A percentile compares a stretch with the other conserved stretches of the same genome.
Conservation (phyloP, 2,113 vertebrate genomes). For the Felis catus region F.catus_Fca126_mat1.0 CM031422.1:15547501-15548000, state of each 20-base stretch:
- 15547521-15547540: background rate
- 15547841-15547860: background rate
- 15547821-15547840: background rate
- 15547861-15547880: background rate
- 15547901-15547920: background rate
- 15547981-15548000: background rate
- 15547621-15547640: background rate
- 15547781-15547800: background rate
- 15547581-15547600: background rate
- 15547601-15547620: background rate
- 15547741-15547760: background rate
- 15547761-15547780: background rate
- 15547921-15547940: background rate
- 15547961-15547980: background rate
- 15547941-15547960: background rate
- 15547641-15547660: too few species aligned
- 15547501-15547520: background rate
- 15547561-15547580: background rate
- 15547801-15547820: background rate
- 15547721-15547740: background rate
- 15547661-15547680: background rate
- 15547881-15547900: background rate
- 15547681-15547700: background rate
- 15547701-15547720: background rate
- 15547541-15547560: background rate